Evolutionary conservation across 2,797 vertebrate species (phyloP), one percentile per base, ranked within the genome.

Genomic region (Propithecus perrieri): DNA sequence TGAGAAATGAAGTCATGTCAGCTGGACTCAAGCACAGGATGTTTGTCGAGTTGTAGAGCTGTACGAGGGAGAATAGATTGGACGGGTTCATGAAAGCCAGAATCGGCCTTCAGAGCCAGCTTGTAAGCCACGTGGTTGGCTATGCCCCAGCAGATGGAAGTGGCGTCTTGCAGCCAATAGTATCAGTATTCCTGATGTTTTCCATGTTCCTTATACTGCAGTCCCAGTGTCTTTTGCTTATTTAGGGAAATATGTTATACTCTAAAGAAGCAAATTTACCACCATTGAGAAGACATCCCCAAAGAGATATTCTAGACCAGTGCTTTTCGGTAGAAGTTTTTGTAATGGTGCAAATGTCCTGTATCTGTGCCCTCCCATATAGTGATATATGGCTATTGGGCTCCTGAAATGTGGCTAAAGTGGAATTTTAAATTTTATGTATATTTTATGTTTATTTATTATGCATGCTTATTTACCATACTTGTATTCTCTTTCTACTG

Each of bases 221-320:
- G 30, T 30, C 10, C n/a, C 65, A 63, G 46, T 67, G 20, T n/a
- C 33, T 83, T 48, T 76, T 20, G 33, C 38, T 18, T 81, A 38
- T 86, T 83, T 83, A 63, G 41, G 26, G 26, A 92, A 53, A 24
- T 75, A 41, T 26, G 0, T 71, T 50, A 41, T 1, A 38, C 71
- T 20, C 53, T 61, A 80, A 92, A 75, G 89, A 67, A 86, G n/a
- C n/a, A 76, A 89, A 43, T 33, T 30, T 63, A 57, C 24, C n/a
- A 9, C n/a, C 38, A 10, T 18, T 35, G 91, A 57, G 78, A 80
- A 76, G 35, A 35, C 35, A 17, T 71, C n/a, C 3, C 20, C 28
- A 30, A 5, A 67, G 74, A 55, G 33, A 55, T 14, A 78, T n/a
- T 91, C 50, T 71, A 90, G 61, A 41, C 20, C 0, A 1, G 22